Base-by-base conservation (phyloP, 2,113 vertebrate species). In the Clupea harengus region DNA sequence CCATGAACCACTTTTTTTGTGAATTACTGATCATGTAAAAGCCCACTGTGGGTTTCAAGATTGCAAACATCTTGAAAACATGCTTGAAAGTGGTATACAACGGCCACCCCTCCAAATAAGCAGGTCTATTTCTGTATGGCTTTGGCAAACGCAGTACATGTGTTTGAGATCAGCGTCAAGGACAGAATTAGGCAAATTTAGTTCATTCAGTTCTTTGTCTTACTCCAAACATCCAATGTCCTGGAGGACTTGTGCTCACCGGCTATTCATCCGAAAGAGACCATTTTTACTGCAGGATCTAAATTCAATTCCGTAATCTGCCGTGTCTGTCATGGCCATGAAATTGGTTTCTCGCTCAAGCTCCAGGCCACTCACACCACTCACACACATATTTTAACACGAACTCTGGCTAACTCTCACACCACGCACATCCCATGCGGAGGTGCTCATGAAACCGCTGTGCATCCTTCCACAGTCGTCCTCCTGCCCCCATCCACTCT, bases 1-100 rank as follows among this genome's bases (percentile, higher is more conserved):
- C 86, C 85, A 92, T 92, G 89, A 89, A 93, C 94, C 94, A 92
- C 93, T 92, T 93, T 1, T 84, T 92, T 91, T 93, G 93, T 84
- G 85, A 94, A 94, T 94, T 93, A 94, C 93, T 93, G 93, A 94
- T 94, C 92, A 93, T 93, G 94, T 94, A 94, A 93, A 94, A 94
- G 93, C 91, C 94, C 91, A 2, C 93, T 93, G 93, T 89, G 94
- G 93, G 92, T 91, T 91, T 2, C 90, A 92, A 94, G 94, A 95
- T 94, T 95, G 95, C 94, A 94, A 95, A 94, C 94, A 95, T 94
- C 94, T 39, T 39, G 39, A 39, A 39, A 39, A 39, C 94, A 94
- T 85, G 60, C 85, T 78, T 85, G 32, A 57, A 87, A 83, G 60
- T 52, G 60, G 52, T 50, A 85, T 44, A 50, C 81, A 90, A 83